Percentiles rank a stretch among this genome's conserved stretches.
phyloP scores from a whole-genome alignment of 2,797 vertebrate genomes.

The Gallirallus australis region DNA sequence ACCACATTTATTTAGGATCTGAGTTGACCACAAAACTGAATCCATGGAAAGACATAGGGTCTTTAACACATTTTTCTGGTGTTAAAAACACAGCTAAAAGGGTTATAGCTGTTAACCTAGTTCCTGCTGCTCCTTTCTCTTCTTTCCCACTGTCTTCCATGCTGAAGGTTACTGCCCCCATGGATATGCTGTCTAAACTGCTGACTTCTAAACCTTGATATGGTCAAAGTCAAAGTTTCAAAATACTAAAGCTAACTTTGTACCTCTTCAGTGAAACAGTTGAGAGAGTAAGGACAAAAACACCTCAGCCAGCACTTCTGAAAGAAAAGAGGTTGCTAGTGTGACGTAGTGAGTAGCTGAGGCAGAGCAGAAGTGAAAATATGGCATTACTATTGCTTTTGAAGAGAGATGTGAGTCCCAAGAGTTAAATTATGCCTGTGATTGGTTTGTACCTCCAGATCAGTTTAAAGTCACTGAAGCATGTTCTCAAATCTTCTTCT shows the following conservation, averaged over 20 bases:
- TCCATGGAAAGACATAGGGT: not conserved
- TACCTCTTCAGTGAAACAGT: not conserved
- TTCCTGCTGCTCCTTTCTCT: not conserved
- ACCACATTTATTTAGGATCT: not conserved
- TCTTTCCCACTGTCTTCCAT: not conserved
- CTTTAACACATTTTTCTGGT: not conserved
- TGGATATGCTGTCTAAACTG: not conserved
- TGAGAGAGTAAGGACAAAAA: slow-evolving; percentile 8
- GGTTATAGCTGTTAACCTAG: not conserved
- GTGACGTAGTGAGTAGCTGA: not conserved
- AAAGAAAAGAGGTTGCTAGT: not conserved
- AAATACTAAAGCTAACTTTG: slow-evolving; percentile 17
- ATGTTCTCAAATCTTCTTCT: not conserved
- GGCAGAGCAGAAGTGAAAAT: not conserved
- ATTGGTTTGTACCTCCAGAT: not conserved
- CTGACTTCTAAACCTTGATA: not conserved
- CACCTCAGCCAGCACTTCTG: not conserved
- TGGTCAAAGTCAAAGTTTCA: not conserved
- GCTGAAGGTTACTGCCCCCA: not conserved
- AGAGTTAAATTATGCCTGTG: not conserved
- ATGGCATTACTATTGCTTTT: not conserved
- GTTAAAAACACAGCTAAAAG: not conserved
- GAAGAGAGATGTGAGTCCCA: not conserved
- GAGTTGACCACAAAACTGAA: not conserved
- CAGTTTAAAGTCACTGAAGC: not conserved